Conservation (phyloP, 1,140 invertebrate species). For the Rhopalosiphum padi region DNA sequence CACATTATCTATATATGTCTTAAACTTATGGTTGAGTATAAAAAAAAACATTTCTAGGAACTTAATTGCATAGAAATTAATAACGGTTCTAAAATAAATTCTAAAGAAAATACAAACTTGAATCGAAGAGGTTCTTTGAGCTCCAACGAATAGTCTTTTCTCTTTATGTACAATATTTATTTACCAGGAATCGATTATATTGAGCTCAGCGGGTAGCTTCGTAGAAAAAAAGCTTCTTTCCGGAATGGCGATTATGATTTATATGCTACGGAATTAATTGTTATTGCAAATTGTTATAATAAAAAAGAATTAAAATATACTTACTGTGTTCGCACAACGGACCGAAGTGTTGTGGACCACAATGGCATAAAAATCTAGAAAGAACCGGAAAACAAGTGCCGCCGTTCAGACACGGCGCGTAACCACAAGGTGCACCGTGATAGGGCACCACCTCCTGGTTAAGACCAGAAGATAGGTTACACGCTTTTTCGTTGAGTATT, state of each 20-base stretch:
- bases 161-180: constrained; percentile 50
- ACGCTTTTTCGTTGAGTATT: constrained; percentile 76
- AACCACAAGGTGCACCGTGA: constrained; percentile 73
- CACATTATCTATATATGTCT: not conserved
- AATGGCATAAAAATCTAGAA: constrained; percentile 76
- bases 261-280: not conserved
- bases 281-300: not conserved
- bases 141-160: constrained; percentile 43
- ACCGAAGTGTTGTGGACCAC: constrained; percentile 72
- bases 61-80: constrained; percentile 1
- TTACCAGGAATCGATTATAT: not conserved
- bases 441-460: constrained; percentile 70
- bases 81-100: constrained; percentile 19
- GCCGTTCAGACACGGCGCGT: constrained; percentile 76
- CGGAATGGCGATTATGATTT: not conserved
- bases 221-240: not conserved
- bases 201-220: not conserved
- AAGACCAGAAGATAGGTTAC: constrained; percentile 62
- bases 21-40: not conserved
- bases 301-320: constrained; percentile 59
- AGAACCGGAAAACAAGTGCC: constrained; percentile 79
- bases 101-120: constrained; percentile 30
- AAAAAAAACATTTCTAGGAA: constrained; percentile 13
- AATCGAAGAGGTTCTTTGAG: constrained; percentile 26
- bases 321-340: constrained; percentile 77